Percentiles rank a stretch among this genome's conserved stretches.
phyloP scores from a whole-genome alignment of 2,797 vertebrate species.

The Pyrocephalus nanus region DNA sequence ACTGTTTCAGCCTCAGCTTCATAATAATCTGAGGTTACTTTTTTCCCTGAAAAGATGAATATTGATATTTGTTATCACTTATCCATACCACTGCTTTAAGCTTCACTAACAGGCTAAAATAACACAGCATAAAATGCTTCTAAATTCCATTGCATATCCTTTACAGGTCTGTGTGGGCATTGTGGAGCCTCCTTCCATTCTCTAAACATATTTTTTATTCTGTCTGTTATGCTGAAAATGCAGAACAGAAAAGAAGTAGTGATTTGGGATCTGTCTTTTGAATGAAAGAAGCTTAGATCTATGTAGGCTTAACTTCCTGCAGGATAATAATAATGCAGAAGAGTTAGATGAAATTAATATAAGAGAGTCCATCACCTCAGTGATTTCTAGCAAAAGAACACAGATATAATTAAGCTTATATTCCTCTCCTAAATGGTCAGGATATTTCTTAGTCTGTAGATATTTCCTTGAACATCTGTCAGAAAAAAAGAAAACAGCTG shows the following conservation, averaged over 20 bases:
- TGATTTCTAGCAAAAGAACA: conserved; percentile 51
- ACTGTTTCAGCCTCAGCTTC: not conserved
- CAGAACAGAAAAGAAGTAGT: conserved; percentile 34
- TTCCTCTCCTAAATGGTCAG: conserved; percentile 27
- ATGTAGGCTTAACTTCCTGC: conserved; percentile 38
- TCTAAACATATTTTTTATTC: conserved; percentile 14
- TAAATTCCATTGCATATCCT: conserved; percentile 25
- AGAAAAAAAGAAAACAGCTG: not conserved
- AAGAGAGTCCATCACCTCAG: conserved; percentile 18
- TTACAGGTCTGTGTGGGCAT: not conserved
- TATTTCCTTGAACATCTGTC: not conserved
- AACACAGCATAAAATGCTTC: not conserved
- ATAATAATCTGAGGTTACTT: not conserved
- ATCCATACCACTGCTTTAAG: not conserved
- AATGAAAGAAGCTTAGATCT: conserved; percentile 48
- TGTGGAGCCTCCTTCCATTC: conserved; percentile 32
- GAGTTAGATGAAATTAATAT: conserved; percentile 56
- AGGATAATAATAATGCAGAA: conserved; percentile 35
- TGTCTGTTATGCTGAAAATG: conserved; percentile 27
- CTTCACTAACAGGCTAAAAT: not conserved
- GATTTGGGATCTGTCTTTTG: conserved; percentile 39
- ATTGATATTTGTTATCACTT: conserved; percentile 17
- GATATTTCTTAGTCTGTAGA: conserved; percentile 8
- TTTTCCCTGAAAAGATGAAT: not conserved
- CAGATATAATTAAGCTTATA: conserved; percentile 52